These are phyloP conservation scores for Euschistus heros DNA, from an alignment of 1,140 invertebrate species.

Conservation along the genomic window DNA sequence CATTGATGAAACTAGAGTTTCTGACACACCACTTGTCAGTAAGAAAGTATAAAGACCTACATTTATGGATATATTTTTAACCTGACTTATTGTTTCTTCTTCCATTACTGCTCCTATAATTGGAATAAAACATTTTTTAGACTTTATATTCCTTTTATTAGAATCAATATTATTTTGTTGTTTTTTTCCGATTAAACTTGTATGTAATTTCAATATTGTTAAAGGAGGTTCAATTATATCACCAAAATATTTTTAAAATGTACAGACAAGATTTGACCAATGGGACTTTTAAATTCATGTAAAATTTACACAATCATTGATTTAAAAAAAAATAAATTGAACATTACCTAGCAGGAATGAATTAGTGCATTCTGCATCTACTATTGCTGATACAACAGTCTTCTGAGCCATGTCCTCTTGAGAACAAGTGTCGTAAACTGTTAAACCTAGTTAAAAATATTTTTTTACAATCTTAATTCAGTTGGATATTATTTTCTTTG, in stretches of 20 bases:
- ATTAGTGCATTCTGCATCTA: conserved; percentile 27
- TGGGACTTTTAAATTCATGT: too few relatives aligned
- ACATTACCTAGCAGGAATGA: conserved; percentile 25
- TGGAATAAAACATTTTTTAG: neutral
- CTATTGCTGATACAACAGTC: conserved; percentile 28
- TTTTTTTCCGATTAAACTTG: too few relatives aligned
- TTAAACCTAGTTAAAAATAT: conserved; percentile 27
- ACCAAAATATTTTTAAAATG: too few relatives aligned
- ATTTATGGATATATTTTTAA: neutral
- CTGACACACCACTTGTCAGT: neutral
- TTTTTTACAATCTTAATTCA: neutral
- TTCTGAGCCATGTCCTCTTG: conserved; percentile 26
- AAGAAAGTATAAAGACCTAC: neutral
- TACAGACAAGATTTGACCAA: too few relatives aligned
- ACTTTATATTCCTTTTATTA: neutral
- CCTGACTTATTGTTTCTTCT: neutral
- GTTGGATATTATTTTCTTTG: neutral
- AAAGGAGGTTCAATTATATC: too few relatives aligned
- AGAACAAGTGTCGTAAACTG: conserved; percentile 30
- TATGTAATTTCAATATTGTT: too few relatives aligned
- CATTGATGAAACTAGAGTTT: neutral
- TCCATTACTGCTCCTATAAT: conserved; percentile 6
- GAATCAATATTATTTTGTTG: too few relatives aligned
- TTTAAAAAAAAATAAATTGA: neutral
- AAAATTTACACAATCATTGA: too few relatives aligned